Base-by-base conservation (phyloP, 1,140 invertebrate genomes). In the Platyscapa corneri region DNA sequence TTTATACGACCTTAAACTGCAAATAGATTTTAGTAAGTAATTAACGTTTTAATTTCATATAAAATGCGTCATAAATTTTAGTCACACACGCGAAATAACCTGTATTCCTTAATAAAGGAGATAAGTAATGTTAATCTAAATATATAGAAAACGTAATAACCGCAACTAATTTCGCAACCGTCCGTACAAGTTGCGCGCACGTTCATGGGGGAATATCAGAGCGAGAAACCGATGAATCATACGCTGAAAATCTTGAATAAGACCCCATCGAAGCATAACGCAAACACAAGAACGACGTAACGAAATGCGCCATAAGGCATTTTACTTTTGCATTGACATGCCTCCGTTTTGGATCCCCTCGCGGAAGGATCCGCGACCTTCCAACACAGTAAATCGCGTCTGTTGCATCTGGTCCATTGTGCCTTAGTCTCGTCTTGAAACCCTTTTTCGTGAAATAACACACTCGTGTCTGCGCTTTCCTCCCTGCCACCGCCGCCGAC, bases 391-490 rank as follows among this genome's bases (percentile, higher is more conserved):
- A 46, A 65, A 70, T 82, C 39, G 78, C 30, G 78, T 49, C 39
- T 39, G 79, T 78, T 85, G 84, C 84, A 88, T 87, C 86, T 88
- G 86, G 78, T 60, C 23, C 42, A 67, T 37, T 65, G 49, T 70
- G 49, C 49, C 12, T 39, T 65, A 34, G 34, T 53, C 23, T 60
- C 27, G 56, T 70, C 70, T 20, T 23, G 30, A 79, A 84, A 39
- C 75, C 78, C 49, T 86, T 83, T 78, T 77, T 77, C 64, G 20
- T 78, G 34, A 78, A 78, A 86, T 76, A 78, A 56, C 42, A 56
- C 37, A 42, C 67, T 39, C 34, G 20, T 53, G 34, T 37, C 49
- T 14, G 34, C 20, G 16, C n/a, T 42, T n/a, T n/a, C n/a, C n/a
- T n/a, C n/a, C n/a, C n/a, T n/a, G n/a, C n/a, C n/a, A n/a, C n/a